Conservation (phyloP, 2,113 vertebrate species). For the Nibea coibor region DNA sequence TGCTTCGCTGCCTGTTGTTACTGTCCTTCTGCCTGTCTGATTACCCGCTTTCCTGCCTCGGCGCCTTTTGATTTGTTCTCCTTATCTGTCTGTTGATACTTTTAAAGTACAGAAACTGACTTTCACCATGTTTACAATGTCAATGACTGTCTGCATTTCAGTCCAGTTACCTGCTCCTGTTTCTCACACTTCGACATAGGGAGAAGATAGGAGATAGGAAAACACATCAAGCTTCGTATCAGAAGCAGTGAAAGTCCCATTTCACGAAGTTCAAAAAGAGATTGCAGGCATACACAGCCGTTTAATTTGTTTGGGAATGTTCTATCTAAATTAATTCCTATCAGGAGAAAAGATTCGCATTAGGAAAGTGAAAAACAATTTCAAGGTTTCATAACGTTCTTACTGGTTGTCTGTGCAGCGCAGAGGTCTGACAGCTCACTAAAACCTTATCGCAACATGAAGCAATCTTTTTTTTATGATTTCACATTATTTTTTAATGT, state of each 20-base stretch:
- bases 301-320: slow-evolving; percentile 47
- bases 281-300: slow-evolving; percentile 13
- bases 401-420: slow-evolving; percentile 10
- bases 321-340: slow-evolving; percentile 33
- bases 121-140: not conserved
- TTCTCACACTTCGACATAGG: not conserved
- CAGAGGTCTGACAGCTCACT: slow-evolving; percentile 5
- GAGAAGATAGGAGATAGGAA: not conserved
- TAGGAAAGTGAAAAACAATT: slow-evolving; percentile 46
- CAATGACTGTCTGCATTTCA: not conserved
- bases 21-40: not conserved
- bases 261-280: slow-evolving; percentile 35
- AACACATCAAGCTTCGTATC: slow-evolving; percentile 10
- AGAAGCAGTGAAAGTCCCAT: slow-evolving; percentile 10
- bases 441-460: slow-evolving; percentile 38
- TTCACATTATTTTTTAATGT: slow-evolving; percentile 47
- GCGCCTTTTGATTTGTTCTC: not conserved
- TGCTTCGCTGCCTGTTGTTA: slow-evolving; percentile 7
- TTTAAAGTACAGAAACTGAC: not conserved
- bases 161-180: not conserved
- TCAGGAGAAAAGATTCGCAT: slow-evolving; percentile 15
- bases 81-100: not conserved
- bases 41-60: not conserved
- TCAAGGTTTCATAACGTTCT: slow-evolving; percentile 28
- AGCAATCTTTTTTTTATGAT: slow-evolving; percentile 26